These are phyloP conservation scores for Zaprionus lineosus DNA, from an alignment of 2,888 invertebrate genomes.

Conservation along the genomic window DNA sequence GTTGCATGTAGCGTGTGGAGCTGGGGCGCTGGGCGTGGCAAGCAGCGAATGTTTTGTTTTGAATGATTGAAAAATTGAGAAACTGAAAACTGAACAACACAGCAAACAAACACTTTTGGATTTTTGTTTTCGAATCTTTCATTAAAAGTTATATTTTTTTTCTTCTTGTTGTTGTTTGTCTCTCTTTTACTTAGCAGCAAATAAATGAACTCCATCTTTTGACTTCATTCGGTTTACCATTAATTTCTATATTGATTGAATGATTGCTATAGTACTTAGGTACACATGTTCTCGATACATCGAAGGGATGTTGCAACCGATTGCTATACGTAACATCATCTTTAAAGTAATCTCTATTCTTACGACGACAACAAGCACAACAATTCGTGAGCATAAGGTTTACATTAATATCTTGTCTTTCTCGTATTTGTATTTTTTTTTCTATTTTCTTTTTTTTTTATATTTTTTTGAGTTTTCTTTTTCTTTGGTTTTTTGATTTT, in stretches of 20 bases:
- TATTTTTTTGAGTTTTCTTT: conserved; percentile 3
- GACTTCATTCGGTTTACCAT: conserved; percentile 4
- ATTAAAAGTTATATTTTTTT: conserved; percentile 54
- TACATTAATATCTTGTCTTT: conserved; percentile 47
- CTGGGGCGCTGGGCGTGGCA: conserved; percentile 8
- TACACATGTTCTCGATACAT: conserved; percentile 49
- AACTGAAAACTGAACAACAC: conserved; percentile 64
- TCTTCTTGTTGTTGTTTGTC: conserved; percentile 6
- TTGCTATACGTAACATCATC: conserved; percentile 40
- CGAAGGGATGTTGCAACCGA: conserved; percentile 28
- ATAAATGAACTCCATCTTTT: conserved; percentile 31
- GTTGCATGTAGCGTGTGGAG: too few species aligned
- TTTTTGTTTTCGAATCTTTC: conserved; percentile 61
- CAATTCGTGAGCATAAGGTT: conserved; percentile 77
- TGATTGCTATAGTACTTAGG: conserved; percentile 59
- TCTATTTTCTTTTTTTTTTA: conserved; percentile 2
- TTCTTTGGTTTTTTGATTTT: conserved; percentile 6
- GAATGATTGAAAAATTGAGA: conserved; percentile 17
- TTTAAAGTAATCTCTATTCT: conserved; percentile 59
- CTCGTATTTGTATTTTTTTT: background rate
- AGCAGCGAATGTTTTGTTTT: conserved; percentile 30
- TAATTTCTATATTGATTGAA: conserved; percentile 35
- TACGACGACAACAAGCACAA: conserved; percentile 70
- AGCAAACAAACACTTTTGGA: conserved; percentile 70
- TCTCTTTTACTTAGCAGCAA: conserved; percentile 40